Percentiles rank a stretch among this genome's conserved stretches.
These are phyloP conservation scores for Bos indicus DNA, from an alignment of 2,113 vertebrate genomes.

Conservation along the genomic window DNA sequence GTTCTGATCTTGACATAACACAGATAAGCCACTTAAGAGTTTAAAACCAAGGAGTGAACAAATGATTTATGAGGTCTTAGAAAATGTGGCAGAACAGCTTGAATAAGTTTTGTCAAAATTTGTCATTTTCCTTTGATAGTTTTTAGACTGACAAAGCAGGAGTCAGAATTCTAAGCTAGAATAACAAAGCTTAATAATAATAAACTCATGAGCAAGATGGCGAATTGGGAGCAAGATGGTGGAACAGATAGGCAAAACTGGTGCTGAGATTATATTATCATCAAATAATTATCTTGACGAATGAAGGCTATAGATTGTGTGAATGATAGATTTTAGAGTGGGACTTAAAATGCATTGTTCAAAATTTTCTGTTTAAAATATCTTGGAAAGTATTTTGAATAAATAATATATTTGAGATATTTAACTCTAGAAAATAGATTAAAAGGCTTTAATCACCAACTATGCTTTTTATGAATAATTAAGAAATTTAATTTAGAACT, in stretches of 20 bases:
- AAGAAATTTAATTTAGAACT: background rate
- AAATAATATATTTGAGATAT: background rate
- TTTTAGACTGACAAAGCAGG: slow-evolving; percentile 9
- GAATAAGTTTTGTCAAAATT: slow-evolving; percentile 36
- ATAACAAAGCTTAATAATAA: background rate
- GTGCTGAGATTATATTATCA: background rate
- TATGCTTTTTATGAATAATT: background rate
- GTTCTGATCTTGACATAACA: slow-evolving; percentile 32
- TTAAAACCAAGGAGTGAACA: background rate
- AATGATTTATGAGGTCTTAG: slow-evolving; percentile 27
- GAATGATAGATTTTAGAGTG: background rate
- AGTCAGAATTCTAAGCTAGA: background rate
- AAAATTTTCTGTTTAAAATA: background rate
- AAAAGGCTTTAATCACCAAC: background rate
- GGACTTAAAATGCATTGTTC: background rate
- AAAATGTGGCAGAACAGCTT: background rate
- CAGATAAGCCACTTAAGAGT: background rate
- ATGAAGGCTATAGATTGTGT: background rate
- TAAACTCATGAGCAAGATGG: background rate
- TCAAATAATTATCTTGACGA: background rate
- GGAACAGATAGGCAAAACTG: background rate
- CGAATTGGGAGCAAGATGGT: background rate
- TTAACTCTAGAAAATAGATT: background rate
- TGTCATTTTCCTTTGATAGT: background rate
- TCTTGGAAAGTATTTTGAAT: background rate